Evolutionary conservation across 1,140 invertebrate species (phyloP), one percentile per base, ranked within the genome.

Genomic region (Micrasema longulum): DNA sequence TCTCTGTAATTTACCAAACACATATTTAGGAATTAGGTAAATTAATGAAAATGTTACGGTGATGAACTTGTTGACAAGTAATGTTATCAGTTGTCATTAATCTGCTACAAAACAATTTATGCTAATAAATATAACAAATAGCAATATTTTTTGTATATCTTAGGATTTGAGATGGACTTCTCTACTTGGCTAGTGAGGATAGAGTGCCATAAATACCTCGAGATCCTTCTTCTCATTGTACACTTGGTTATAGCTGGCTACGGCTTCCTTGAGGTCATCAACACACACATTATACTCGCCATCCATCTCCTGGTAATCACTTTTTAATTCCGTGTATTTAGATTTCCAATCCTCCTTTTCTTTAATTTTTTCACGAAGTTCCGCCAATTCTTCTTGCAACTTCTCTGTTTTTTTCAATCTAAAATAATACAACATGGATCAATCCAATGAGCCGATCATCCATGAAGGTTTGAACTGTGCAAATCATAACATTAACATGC

Each of bases 251-350:
- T 45, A 72, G 18, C 45, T 23, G 5, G 20, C 14, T 23, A 69
- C 43, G 10, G 26, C 38, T 1, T 75, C 60, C n/a, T 22, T 48
- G 7, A 72, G 52, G 23, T 63, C 14, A 18, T 55, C 65, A 0
- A 64, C 16, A 47, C 50, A 74, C 53, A 53, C 26, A 10, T 71
- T 50, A 47, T 63, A 75, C 36, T 75, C 74, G 12, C 50, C 60
- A 31, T 82, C 79, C 38, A 79, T 52, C 38, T 78, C 77, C 45
- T 78, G 76, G 45, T 78, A 67, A 50, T 76, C 22, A 63, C 73
- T 73, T 77, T 69, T 55, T 60, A 57, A 20, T 38, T 35, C 31
- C 50, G 11, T 55, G 12, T n/a, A 16, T 20, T 55, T 26, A 23
- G 9, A 11, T 11, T 62, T 38, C 11, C 23, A 38, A 18, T 52